phyloP scores from a whole-genome alignment of 2,113 vertebrate species.

The Gambusia holbrooki region DNA sequence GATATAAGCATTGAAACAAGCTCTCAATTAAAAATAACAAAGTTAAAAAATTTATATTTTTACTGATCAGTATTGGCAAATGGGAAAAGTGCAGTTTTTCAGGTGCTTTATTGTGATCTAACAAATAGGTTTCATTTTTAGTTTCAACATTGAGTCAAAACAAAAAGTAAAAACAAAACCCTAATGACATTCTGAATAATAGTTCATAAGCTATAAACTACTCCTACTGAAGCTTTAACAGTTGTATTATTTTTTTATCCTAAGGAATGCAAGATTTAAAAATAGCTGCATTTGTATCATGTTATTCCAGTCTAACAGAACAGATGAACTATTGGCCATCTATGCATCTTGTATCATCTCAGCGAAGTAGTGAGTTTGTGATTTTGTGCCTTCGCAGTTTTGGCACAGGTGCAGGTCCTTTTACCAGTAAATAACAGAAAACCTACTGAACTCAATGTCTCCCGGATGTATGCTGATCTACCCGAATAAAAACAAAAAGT shows the following conservation, averaged over 20 bases:
- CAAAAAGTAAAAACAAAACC: background rate
- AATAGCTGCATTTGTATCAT: no score
- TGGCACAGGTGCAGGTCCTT: no score
- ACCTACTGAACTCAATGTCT: no score
- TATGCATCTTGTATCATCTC: background rate
- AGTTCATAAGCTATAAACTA: background rate
- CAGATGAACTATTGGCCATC: background rate
- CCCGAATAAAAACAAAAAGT: background rate
- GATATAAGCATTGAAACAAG: background rate
- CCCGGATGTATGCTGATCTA: no score
- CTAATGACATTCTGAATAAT: background rate
- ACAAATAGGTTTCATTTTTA: background rate
- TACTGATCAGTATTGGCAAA: background rate
- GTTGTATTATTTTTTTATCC: no score
- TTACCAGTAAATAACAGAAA: no score
- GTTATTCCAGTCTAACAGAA: background rate
- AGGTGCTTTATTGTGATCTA: background rate
- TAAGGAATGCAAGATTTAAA: no score
- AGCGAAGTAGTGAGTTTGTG: no score
- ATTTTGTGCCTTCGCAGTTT: no score
- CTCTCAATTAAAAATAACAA: background rate
- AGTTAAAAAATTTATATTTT: no score
- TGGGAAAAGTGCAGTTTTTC: background rate
- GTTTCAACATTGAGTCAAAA: background rate
- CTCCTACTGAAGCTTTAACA: background rate